Conservation (phyloP, 2,797 vertebrate genomes). For the Enteromius afrohamiltoni region DNA sequence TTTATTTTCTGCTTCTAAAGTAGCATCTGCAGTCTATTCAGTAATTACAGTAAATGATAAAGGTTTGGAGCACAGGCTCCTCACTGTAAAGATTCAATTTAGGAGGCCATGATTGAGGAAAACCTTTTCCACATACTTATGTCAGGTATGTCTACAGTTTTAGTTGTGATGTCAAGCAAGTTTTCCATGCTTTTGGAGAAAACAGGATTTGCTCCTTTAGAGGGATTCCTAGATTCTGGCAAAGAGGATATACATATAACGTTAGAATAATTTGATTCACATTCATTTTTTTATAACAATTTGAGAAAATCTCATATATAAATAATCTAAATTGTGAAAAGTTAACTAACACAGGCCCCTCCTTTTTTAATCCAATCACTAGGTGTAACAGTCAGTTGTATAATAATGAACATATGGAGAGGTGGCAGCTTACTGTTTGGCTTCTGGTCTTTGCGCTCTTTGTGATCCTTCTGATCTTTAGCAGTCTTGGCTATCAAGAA, state of each 20-base stretch:
- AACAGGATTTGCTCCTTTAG: constrained; percentile 16
- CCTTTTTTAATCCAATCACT: not conserved
- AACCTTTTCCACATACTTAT: constrained; percentile 28
- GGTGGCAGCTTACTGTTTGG: constrained; percentile 47
- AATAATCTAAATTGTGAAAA: too few relatives aligned
- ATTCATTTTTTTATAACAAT: constrained; percentile 5
- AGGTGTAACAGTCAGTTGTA: not conserved
- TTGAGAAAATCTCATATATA: not conserved
- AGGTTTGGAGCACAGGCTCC: not conserved
- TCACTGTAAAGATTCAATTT: not conserved
- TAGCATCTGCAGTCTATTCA: not conserved
- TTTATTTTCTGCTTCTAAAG: not conserved
- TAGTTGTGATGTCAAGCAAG: constrained; percentile 22
- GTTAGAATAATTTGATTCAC: not conserved
- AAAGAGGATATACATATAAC: constrained; percentile 15
- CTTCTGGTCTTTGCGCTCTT: constrained; percentile 16
- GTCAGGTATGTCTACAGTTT: constrained; percentile 28
- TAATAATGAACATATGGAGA: not conserved
- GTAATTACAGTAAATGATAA: not conserved
- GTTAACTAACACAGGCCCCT: not conserved
- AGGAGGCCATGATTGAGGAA: not conserved
- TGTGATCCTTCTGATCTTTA: constrained; percentile 1
- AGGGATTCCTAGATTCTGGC: constrained; percentile 27
- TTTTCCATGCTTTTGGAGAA: constrained; percentile 56
- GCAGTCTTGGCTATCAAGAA: constrained; percentile 1